Percentiles rank a stretch among this genome's conserved stretches.
Evolutionary conservation across 2,113 vertebrate species (phyloP).

Genomic region (Eretmochelys imbricata): DNA sequence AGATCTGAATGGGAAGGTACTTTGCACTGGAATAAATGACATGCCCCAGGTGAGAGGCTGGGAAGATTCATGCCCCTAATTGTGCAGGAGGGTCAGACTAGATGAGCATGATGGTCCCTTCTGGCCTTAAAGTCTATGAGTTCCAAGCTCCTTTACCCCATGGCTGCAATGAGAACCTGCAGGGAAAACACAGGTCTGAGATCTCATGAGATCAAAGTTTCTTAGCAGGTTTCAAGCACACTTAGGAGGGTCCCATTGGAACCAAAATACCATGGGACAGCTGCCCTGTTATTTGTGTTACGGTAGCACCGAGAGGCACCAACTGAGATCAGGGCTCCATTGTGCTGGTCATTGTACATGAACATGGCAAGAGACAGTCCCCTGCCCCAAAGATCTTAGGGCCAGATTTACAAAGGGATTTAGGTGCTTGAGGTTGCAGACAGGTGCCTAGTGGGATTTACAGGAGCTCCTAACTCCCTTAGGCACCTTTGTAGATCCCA

Average conservation of each 20-base stretch:
- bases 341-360: neutral
- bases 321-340: neutral
- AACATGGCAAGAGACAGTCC: constrained; percentile 31
- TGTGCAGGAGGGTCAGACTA: neutral
- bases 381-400: neutral
- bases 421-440: neutral
- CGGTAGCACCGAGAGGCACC: too few species aligned
- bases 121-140: neutral
- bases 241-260: neutral
- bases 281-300: rapidly evolving
- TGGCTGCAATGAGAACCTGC: neutral
- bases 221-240: neutral
- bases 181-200: neutral
- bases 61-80: neutral
- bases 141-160: neutral
- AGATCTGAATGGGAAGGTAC: neutral
- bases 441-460: neutral
- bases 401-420: constrained; percentile 12
- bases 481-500: neutral
- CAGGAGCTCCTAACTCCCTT: neutral
- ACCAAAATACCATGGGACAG: rapidly evolving
- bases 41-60: neutral
- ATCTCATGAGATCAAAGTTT: neutral
- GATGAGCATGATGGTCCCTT: too few species aligned
- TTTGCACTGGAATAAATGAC: neutral